phyloP scores from a whole-genome alignment of 35 echinoderm and acorn worm genomes.

The Ophiothrix spiculata region DNA sequence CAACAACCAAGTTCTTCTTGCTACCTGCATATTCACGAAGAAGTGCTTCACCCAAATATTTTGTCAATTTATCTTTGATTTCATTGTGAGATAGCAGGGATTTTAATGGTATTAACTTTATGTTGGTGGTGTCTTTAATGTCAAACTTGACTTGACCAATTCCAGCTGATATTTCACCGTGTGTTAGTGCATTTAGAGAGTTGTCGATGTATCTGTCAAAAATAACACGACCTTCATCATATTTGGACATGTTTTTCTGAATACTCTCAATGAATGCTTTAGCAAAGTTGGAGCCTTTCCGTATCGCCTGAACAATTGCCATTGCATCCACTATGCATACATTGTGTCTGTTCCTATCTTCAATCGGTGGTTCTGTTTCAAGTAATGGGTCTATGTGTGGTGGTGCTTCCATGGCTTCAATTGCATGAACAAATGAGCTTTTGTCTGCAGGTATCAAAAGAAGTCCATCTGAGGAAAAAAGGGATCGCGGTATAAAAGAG shows the following conservation, averaged over 20 bases:
- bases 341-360: neutral
- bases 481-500: constrained; percentile 16
- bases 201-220: constrained; percentile 63
- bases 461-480: constrained; percentile 22
- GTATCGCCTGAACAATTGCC: constrained; percentile 52
- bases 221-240: constrained; percentile 27
- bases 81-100: constrained; percentile 35
- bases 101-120: constrained; percentile 47
- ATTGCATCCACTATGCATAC: constrained; percentile 45
- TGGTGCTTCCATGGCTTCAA: too few species aligned
- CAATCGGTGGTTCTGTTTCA: too few species aligned
- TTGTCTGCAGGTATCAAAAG: constrained; percentile 50
- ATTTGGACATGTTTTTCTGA: constrained; percentile 22
- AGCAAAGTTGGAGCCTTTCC: constrained; percentile 43
- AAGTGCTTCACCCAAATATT: constrained; percentile 44
- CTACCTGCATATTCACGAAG: constrained; percentile 37
- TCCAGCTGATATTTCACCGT: constrained; percentile 34
- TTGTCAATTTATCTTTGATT: constrained; percentile 44
- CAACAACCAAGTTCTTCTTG: constrained; percentile 36
- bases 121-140: constrained; percentile 45
- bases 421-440: constrained; percentile 2
- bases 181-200: constrained; percentile 54
- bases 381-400: too few species aligned
- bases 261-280: constrained; percentile 31
- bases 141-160: constrained; percentile 28